Conservation (phyloP, 2,888 invertebrate genomes). For the Ichneumon xanthorius region DNA sequence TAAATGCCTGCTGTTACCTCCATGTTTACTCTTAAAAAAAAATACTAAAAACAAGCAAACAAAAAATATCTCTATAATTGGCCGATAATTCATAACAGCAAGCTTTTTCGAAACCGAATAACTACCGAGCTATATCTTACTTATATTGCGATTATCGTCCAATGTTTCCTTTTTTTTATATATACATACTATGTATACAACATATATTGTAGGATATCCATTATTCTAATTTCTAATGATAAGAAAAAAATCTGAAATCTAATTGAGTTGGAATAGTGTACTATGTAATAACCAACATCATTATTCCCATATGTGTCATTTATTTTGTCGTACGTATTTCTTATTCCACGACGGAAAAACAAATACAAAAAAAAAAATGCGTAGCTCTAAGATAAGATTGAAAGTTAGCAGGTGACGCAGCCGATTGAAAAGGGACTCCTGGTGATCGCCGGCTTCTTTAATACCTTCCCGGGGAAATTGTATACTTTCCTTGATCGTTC, state of each 20-base stretch:
- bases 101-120: slow-evolving; percentile 62
- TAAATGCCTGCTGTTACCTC: slow-evolving; percentile 83
- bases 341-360: slow-evolving; percentile 53
- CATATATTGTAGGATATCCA: slow-evolving; percentile 72
- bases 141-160: slow-evolving; percentile 67
- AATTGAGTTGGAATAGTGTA: slow-evolving; percentile 68
- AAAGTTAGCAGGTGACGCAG: slow-evolving; percentile 78
- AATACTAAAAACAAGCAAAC: slow-evolving; percentile 64
- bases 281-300: slow-evolving; percentile 69
- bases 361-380: slow-evolving; percentile 30
- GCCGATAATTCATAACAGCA: slow-evolving; percentile 65
- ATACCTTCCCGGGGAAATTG: slow-evolving; percentile 36
- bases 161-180: slow-evolving; percentile 66
- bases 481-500: background rate
- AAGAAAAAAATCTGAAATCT: slow-evolving; percentile 66
- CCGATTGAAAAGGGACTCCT: slow-evolving; percentile 62
- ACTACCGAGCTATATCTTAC: slow-evolving; percentile 67
- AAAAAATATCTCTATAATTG: slow-evolving; percentile 63
- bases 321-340: slow-evolving; percentile 62
- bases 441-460: slow-evolving; percentile 61
- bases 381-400: slow-evolving; percentile 67
- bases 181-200: slow-evolving; percentile 64
- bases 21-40: slow-evolving; percentile 77
- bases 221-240: slow-evolving; percentile 72
- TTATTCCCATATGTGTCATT: slow-evolving; percentile 70